Evolutionary conservation across 2,113 vertebrate species (phyloP), one percentile per base, ranked within the genome.

Genomic region (Hippocampus zosterae): DNA sequence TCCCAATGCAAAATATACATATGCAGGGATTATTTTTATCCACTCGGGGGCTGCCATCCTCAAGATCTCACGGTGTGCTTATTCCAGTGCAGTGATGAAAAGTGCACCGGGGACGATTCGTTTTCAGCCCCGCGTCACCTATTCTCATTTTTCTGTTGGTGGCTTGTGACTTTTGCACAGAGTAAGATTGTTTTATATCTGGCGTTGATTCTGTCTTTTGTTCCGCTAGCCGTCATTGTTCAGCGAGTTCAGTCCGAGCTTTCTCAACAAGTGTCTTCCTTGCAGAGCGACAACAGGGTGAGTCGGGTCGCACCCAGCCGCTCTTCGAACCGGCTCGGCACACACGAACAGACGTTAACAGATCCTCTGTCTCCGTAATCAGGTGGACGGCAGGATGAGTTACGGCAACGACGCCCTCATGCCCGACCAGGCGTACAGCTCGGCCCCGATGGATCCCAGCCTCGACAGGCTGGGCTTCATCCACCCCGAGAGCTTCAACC

Each of bases 341-440:
- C 46, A 25, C n/a, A 8, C 19, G 6, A 64, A 44, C 27, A 13
- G 10, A 25, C n/a, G 2, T 33, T 12, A 64, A 44, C 27, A 13
- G 10, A 19, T 37, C 18, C n/a, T 68, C 1, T 77, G 59, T 69
- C 41, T 81, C 62, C 52, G 27, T 27, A 27, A 46, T 3, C 93
- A 98, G 90, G 94, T 93, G 0, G 96, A 98, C 5, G 94, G 94
- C 67, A 93, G 96, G 65, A 93, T 98, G 86, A 98, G 96, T 69
- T 98, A 98, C 1, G 97, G 97, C 71, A 97, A 98, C 0, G 97
- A 98, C 21, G 97, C 96, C 25, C 94, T 98, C 74, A 97, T 97
- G 95, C 97, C 96, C 0, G 96, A 95, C 56, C 75, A 96, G 89
- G 93, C 95, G 0, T 95, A 96, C 89, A 97, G 95, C 5, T 96